Conservation (phyloP, 2,797 vertebrate species). For the Sebastes steindachneri region DNA sequence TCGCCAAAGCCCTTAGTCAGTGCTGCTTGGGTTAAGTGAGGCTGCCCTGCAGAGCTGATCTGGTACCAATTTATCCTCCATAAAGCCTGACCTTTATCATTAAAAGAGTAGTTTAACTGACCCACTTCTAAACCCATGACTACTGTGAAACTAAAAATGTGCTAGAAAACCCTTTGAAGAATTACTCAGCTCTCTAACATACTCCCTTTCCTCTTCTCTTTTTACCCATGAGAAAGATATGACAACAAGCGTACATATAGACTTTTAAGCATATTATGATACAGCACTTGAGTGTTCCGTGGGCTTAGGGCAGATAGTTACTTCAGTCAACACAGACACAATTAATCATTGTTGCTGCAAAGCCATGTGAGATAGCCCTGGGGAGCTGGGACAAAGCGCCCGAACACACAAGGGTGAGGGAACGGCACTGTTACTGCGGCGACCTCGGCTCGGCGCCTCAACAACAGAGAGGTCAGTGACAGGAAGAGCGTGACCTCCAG, state of each 20-base stretch:
- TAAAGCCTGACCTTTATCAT: conserved; percentile 61
- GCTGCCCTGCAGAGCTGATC: conserved; percentile 49
- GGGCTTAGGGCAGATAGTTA: conserved; percentile 29
- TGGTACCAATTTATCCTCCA: conserved; percentile 49
- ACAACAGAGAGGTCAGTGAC: conserved; percentile 55
- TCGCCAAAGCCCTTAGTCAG: conserved; percentile 47
- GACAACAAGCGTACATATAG: conserved; percentile 4
- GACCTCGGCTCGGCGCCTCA: conserved; percentile 29
- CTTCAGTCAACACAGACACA: conserved; percentile 57
- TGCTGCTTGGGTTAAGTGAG: conserved; percentile 47
- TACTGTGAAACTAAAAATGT: conserved; percentile 30
- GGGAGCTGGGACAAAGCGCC: conserved; percentile 49
- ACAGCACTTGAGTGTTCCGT: conserved; percentile 14
- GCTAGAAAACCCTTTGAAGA: conserved; percentile 11
- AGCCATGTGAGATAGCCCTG: conserved; percentile 37
- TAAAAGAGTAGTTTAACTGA: conserved; percentile 50
- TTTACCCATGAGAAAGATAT: conserved; percentile 7
- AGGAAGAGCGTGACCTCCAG: conserved; percentile 52
- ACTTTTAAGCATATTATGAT: conserved; percentile 10
- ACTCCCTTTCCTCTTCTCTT: neutral
- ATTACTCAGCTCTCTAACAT: conserved; percentile 7
- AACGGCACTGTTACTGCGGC: conserved; percentile 25
- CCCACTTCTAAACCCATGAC: conserved; percentile 28
- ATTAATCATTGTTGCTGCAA: conserved; percentile 59
- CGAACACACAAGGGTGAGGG: conserved; percentile 44